Conservation (phyloP, 2,113 vertebrate genomes). For the Mungos mungo region DNA sequence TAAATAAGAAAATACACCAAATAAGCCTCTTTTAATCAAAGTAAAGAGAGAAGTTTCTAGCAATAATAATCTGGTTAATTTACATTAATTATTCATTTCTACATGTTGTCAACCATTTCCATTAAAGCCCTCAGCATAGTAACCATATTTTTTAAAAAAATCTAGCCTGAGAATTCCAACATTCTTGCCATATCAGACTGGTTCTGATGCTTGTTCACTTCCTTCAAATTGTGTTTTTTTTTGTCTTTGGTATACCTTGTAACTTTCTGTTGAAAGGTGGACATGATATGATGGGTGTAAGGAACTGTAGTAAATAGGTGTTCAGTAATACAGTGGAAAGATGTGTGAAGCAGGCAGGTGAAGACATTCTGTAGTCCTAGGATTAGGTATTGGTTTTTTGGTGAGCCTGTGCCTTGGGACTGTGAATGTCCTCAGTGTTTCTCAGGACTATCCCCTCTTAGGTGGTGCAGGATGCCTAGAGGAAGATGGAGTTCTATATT, state of each 20-base stretch:
- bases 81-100: background rate
- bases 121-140: background rate
- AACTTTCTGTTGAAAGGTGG: background rate
- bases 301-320: background rate
- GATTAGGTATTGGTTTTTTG: background rate
- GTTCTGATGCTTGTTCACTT: background rate
- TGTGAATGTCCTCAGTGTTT: background rate
- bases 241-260: background rate
- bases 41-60: background rate
- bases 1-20: background rate
- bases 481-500: background rate
- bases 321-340: background rate
- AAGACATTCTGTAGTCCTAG: background rate
- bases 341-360: background rate
- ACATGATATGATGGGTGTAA: background rate
- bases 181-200: background rate
- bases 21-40: background rate
- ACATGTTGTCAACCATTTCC: background rate
- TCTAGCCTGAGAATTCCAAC: background rate
- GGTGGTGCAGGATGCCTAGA: background rate
- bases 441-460: background rate
- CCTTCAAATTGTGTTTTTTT: background rate
- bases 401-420: background rate
- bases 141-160: background rate
- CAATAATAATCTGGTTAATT: constrained; percentile 1